These are phyloP conservation scores for Plusia festucae DNA, from an alignment of 2,888 invertebrate genomes.

Conservation along the genomic window DNA sequence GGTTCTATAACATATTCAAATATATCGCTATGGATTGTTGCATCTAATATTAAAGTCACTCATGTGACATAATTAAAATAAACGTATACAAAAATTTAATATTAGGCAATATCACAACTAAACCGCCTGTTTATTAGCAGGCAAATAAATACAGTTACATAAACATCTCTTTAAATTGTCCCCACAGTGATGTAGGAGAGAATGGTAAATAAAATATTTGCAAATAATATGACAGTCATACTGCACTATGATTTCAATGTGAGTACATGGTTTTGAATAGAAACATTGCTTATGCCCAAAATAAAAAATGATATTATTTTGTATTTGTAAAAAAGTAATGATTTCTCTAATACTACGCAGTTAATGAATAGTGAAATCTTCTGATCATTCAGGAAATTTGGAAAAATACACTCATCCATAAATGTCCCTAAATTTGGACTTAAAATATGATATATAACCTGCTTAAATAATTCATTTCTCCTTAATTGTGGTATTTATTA, in stretches of 20 bases:
- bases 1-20: conserved; percentile 68
- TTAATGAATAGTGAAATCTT: neutral
- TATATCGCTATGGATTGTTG: conserved; percentile 76
- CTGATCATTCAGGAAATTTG: conserved; percentile 11
- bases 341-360: neutral
- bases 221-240: conserved; percentile 55
- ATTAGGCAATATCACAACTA: conserved; percentile 89
- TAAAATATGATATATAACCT: conserved; percentile 20
- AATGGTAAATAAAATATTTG: conserved; percentile 40
- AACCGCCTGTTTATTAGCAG: conserved; percentile 76
- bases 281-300: conserved; percentile 49
- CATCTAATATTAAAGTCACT: conserved; percentile 85
- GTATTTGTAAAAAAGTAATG: neutral
- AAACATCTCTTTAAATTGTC: conserved; percentile 50
- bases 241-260: conserved; percentile 53
- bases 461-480: conserved; percentile 11
- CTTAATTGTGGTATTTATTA: conserved; percentile 22
- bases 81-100: conserved; percentile 88
- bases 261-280: conserved; percentile 36
- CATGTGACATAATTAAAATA: conserved; percentile 80
- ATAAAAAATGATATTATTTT: conserved; percentile 12
- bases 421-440: conserved; percentile 14
- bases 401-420: conserved; percentile 17
- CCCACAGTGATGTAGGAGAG: conserved; percentile 43
- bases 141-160: conserved; percentile 78